phyloP scores from a whole-genome alignment of 1,140 invertebrate species.

The Gryon sp. region DNA sequence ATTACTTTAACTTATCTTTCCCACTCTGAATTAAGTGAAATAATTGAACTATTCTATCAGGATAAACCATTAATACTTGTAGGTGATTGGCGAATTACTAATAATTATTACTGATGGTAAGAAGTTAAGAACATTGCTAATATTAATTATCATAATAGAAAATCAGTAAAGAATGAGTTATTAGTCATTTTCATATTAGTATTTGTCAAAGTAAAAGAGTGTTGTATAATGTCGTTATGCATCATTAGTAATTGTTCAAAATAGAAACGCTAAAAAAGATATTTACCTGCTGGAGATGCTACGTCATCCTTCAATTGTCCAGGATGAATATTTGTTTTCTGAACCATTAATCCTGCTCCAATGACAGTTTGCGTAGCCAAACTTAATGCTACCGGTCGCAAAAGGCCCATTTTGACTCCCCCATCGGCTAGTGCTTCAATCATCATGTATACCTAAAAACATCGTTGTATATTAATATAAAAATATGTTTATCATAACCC shows the following conservation, averaged over 20 bases:
- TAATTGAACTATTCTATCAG: no score
- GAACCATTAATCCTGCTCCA: conserved; percentile 91
- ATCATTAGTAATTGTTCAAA: background rate
- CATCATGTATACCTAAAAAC: conserved; percentile 85
- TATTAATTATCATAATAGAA: no score
- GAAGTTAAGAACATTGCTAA: no score
- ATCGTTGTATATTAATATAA: background rate
- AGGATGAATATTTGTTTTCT: conserved; percentile 88
- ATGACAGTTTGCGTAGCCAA: conserved; percentile 94
- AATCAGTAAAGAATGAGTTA: no score
- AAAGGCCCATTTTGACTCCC: conserved; percentile 95
- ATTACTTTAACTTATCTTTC: no score
- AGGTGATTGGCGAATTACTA: no score
- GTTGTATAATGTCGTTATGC: background rate
- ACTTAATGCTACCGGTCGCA: conserved; percentile 89
- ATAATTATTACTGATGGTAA: no score
- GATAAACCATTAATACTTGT: no score
- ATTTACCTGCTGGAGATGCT: conserved; percentile 89
- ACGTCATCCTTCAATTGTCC: conserved; percentile 93
- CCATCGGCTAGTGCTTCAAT: conserved; percentile 94
- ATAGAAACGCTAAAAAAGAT: background rate
- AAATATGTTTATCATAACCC: no score
- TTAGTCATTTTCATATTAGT: no score
- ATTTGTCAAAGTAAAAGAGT: background rate
- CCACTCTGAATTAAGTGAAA: no score